Evolutionary conservation across 2,888 invertebrate genomes (phyloP), one percentile per base, ranked within the genome.

Genomic region (Sphecodes monilicornis): DNA sequence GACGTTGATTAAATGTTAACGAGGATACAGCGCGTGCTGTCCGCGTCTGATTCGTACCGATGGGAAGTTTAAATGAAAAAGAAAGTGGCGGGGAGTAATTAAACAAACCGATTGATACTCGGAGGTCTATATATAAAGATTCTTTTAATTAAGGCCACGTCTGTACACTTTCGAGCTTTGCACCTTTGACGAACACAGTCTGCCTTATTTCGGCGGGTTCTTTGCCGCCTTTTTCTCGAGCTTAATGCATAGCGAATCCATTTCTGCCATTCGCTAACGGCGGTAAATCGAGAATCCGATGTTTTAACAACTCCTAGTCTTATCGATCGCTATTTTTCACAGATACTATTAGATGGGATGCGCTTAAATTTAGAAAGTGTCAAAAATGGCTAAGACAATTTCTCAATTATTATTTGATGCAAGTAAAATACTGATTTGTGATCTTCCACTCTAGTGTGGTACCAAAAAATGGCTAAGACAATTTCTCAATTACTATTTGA

Each of bases 1-100:
- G 86, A 89, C 87, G 85, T 87, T 91, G 91, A 92, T 91, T 88
- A 66, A 92, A 93, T 92, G 88, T 92, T 92, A 91, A 93, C 86
- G 90, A 91, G 90, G 69, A 60, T 75, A 72, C 72, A 70, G 87
- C 87, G 89, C 89, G 16, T 29, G 26, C 57, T 16, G 5, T 50
- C n/a, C 50, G 13, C 5, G 60, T 60, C 60, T 29, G 91, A 91
- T 90, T 90, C 89, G 57, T 84, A 1, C 86, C 89, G 88, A 92
- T 89, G 86, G 87, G 89, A 92, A 91, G 89, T 90, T 91, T 89
- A 86, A 90, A 91, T 86, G 90, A 88, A 80, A 90, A 93, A 92
- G 87, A 89, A 92, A 92, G 90, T 90, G 86, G 89, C 85, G 83
- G 36, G 22, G 11, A 89, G 89, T 91, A 91, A 92, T 92, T 92